These are phyloP conservation scores for Neomorphus geoffroyi DNA, from an alignment of 2,797 vertebrate species.

Conservation along the genomic window DNA sequence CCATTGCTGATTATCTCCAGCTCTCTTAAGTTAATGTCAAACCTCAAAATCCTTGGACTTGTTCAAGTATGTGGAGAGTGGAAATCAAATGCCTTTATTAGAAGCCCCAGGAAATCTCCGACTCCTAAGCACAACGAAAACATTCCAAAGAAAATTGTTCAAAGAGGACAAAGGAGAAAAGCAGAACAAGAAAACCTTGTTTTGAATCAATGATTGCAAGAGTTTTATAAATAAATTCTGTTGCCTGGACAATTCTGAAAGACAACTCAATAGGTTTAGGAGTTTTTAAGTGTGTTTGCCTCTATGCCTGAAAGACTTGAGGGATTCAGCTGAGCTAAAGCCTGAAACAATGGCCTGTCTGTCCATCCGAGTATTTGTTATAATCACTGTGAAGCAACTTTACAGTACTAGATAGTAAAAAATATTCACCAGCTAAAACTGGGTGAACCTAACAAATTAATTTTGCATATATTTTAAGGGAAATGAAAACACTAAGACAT, in stretches of 20 bases:
- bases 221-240: slow-evolving; percentile 72
- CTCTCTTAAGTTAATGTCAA: slow-evolving; percentile 61
- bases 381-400: not conserved
- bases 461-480: slow-evolving; percentile 2
- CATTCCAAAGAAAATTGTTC: slow-evolving; percentile 70
- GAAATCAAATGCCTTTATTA: slow-evolving; percentile 71
- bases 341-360: slow-evolving; percentile 55
- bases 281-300: slow-evolving; percentile 60
- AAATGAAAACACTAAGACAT: not conserved
- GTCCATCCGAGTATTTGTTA: slow-evolving; percentile 29
- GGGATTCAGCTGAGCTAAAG: slow-evolving; percentile 57
- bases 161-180: slow-evolving; percentile 69
- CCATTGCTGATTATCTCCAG: slow-evolving; percentile 59
- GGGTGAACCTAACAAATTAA: not conserved
- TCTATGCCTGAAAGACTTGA: slow-evolving; percentile 49
- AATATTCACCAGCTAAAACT: not conserved
- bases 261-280: slow-evolving; percentile 67
- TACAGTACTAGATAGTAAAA: slow-evolving; percentile 21
- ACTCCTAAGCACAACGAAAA: slow-evolving; percentile 70
- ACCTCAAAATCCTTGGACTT: slow-evolving; percentile 70
- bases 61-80: slow-evolving; percentile 67
- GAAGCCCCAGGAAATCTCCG: slow-evolving; percentile 66
- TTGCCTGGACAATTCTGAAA: slow-evolving; percentile 70
- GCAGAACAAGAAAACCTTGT: slow-evolving; percentile 71
- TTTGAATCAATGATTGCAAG: slow-evolving; percentile 62